Base-by-base conservation (phyloP, 2,113 vertebrate genomes). In the Epinephelus cyanopodus region DNA sequence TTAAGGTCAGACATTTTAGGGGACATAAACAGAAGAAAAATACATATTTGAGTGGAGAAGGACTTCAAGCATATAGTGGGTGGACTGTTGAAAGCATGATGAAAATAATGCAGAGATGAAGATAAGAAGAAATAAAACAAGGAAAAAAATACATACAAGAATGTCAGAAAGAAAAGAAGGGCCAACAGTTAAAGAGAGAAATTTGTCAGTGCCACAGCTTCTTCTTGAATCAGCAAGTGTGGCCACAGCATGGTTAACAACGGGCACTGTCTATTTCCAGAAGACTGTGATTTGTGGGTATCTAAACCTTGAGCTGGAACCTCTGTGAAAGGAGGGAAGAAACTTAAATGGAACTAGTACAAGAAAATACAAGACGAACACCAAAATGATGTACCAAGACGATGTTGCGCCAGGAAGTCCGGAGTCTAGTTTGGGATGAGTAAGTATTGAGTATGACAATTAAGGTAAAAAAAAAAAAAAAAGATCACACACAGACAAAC, bases 181-280 rank as follows among this genome's bases (percentile, higher is more conserved):
- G 27, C 60, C 56, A 66, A 17, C 66, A 77, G 68, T 68, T 67
- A 77, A 74, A 83, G 62, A 79, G 60, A 73, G 53, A 66, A 47
- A 81, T 74, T 71, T 84, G 79, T 81, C 76, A 78, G 75, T 85
- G 91, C 89, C 89, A 86, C 82, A 79, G 88, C 84, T 83, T 92
- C 87, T 91, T 82, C 84, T 91, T 82, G 87, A 94, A 91, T 92
- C 90, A 91, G 92, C 87, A 90, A 92, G 88, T 88, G 78, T 83
- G 87, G 82, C 91, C 86, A 74, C 77, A 91, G 88, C 86, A 90
- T 87, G 91, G 91, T 92, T 88, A 89, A 88, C 86, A 60, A 82
- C 76, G 68, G 93, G 89, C 89, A 92, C 86, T 69, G 91, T 91
- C 92, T 95, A 95, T 94, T 95, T 95, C 81, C 81, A 92, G 94